Evolutionary conservation across 2,888 invertebrate species (phyloP).

Genomic region (Drosophila basisetae): DNA sequence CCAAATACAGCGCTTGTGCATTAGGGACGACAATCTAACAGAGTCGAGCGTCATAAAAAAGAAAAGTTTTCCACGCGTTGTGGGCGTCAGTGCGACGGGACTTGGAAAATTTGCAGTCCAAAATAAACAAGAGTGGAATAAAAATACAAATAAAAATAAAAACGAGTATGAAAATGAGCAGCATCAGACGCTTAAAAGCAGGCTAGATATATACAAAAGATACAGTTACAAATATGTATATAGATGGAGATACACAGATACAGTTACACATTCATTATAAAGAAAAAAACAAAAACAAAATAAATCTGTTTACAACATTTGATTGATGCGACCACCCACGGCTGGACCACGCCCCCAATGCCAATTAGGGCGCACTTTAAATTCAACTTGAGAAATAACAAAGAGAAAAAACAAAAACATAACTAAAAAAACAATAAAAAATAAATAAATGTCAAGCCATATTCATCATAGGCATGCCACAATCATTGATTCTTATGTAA

Average conservation of each 20-base stretch:
- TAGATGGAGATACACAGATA: background rate
- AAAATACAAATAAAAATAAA: background rate
- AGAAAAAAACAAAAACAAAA: conserved; percentile 20
- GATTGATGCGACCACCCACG: conserved; percentile 46
- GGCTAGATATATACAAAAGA: background rate
- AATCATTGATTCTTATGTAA: conserved; percentile 69
- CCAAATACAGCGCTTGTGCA: conserved; percentile 38
- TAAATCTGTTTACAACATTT: conserved; percentile 19
- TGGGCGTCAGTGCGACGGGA: conserved; percentile 60
- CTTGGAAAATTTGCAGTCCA: conserved; percentile 14
- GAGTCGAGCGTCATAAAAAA: conserved; percentile 43
- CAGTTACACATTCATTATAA: conserved; percentile 1
- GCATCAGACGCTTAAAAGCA: conserved; percentile 12
- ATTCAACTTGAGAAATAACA: conserved; percentile 23
- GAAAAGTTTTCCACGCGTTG: conserved; percentile 30
- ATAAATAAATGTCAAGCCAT: conserved; percentile 42
- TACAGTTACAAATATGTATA: conserved; percentile 1
- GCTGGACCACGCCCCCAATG: conserved; percentile 58
- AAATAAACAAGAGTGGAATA: background rate
- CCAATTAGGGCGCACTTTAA: conserved; percentile 61
- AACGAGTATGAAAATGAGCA: background rate
- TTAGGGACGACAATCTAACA: conserved; percentile 44
- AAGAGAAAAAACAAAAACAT: background rate
- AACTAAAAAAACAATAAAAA: conserved; percentile 12
- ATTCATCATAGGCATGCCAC: conserved; percentile 37